Evolutionary conservation across 2,888 invertebrate species (phyloP).

Genomic region (Sesamia inferens): DNA sequence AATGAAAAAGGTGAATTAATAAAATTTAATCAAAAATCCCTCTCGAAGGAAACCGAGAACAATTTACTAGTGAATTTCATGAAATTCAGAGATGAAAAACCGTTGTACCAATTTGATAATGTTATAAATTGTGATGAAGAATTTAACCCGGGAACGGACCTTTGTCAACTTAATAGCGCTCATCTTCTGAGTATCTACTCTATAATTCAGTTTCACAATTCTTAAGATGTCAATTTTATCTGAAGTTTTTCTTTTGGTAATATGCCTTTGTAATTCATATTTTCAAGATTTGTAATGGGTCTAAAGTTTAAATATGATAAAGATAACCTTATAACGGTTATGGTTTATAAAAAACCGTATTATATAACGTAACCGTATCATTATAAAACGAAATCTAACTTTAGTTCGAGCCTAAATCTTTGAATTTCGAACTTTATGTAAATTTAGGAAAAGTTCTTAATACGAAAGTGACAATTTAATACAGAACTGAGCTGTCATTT

Average conservation of each 20-base stretch:
- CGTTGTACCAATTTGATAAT: conserved; percentile 35
- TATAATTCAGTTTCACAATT: conserved; percentile 21
- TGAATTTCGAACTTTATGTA: too few relatives aligned
- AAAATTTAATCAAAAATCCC: conserved; percentile 39
- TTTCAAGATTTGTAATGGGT: neutral
- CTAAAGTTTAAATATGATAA: neutral
- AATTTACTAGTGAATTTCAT: conserved; percentile 14
- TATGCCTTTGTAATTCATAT: neutral
- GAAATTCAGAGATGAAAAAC: conserved; percentile 40
- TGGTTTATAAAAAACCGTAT: too few relatives aligned
- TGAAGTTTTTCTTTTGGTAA: neutral
- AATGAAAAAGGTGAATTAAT: conserved; percentile 25
- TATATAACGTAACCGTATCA: too few relatives aligned
- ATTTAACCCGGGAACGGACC: conserved; percentile 36
- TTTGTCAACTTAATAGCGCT: conserved; percentile 51
- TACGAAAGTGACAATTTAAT: too few relatives aligned
- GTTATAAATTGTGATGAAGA: conserved; percentile 56
- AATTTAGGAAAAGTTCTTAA: too few relatives aligned
- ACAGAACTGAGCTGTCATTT: too few relatives aligned
- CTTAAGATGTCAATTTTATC: conserved; percentile 26
- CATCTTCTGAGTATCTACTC: conserved; percentile 36
- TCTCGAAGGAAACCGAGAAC: conserved; percentile 17
- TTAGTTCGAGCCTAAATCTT: too few relatives aligned
- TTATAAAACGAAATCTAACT: too few relatives aligned
- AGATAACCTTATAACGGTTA: too few relatives aligned